Evolutionary conservation across 2,888 invertebrate species (phyloP), one percentile per base, ranked within the genome.

Genomic region (Patella ulyssiponensis): DNA sequence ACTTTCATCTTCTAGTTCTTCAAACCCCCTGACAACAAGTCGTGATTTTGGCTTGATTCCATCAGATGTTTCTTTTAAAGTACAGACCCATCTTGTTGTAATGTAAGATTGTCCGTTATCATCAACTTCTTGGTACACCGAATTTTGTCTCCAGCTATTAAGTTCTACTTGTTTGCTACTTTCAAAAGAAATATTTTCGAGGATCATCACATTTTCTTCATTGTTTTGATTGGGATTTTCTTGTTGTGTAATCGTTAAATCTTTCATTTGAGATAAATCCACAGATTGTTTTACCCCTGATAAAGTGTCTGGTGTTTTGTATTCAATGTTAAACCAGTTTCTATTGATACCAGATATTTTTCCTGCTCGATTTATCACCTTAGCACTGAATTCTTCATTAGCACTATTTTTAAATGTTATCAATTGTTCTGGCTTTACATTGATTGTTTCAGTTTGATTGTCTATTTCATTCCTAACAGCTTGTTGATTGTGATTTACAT

Each of bases 11-110:
- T 64, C 64, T 64, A 64, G 20, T 17, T 77, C 77, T 64, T 77
- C 77, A 77, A 77, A 77, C 4, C 77, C 77, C 44, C 77, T 20
- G 0, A 73, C 77, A 33, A 77, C 73, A 44, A 76, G 75, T 27
- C 76, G 44, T 53, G 72, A 72, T 44, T 76, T 76, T 12, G 71
- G 52, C 17, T 52, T 58, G 53, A 72, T 71, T 11, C 54, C 56
- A 56, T 15, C 71, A 12, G 17, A 11, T 23, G 20, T 76, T 27
- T 71, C 72, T 33, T 76, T 76, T 44, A 71, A 56, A 17, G 71
- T 72, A 76, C 53, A 27, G 27, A 77, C 69, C 77, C 77, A 77
- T 64, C 77, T 33, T 11, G 54, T 54, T n/a, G 73, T 74, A 17
- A 73, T 69, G 64, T 20, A 58, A 20, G 54, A 58, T 77, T 77